Evolutionary conservation across 2,797 vertebrate genomes (phyloP), one percentile per base, ranked within the genome.

Genomic region (Artibeus lituratus): DNA sequence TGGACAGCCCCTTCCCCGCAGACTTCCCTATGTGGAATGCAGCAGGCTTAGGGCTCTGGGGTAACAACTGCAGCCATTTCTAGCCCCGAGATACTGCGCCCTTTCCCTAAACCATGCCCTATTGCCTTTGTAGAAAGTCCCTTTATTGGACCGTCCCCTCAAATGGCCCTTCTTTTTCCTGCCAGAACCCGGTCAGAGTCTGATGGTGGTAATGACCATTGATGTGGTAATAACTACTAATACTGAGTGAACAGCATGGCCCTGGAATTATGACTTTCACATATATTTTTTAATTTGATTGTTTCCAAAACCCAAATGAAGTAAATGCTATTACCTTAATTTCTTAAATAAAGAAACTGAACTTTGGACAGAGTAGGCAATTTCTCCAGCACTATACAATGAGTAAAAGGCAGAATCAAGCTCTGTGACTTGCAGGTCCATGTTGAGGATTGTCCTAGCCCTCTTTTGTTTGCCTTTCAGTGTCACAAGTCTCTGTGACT

Each of bases 291-390:
- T 65, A 21, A 57, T 78, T 87, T 76, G 37, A 51, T 70, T 74
- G n/a, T 73, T 94, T 93, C 39, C 39, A 32, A 72, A 93, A 35
- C 24, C 15, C 86, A 84, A 53, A 62, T 69, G 77, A 67, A 16
- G 24, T 77, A 77, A 93, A 29, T 76, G 5, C 10, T 92, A 44
- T 53, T 42, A 37, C 12, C 18, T 90, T 77, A 76, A 87, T 29
- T 42, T 65, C 67, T 35, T 18, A 74, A 65, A 39, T 35, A 62
- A 69, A 73, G 39, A 82, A 89, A n/a, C 1, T 21, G 59, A 67
- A 35, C 18, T 86, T 84, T 76, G 81, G 51, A 95, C 21, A 80
- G 29, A 57, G 53, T 69, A 32, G 55, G 9, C 69, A 26, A 47
- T 80, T 89, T 91, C 44, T 80, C 1, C 1, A 37, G 59, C 88